Evolutionary conservation across 2,797 vertebrate species (phyloP).

Genomic region (Liasis olivaceus): DNA sequence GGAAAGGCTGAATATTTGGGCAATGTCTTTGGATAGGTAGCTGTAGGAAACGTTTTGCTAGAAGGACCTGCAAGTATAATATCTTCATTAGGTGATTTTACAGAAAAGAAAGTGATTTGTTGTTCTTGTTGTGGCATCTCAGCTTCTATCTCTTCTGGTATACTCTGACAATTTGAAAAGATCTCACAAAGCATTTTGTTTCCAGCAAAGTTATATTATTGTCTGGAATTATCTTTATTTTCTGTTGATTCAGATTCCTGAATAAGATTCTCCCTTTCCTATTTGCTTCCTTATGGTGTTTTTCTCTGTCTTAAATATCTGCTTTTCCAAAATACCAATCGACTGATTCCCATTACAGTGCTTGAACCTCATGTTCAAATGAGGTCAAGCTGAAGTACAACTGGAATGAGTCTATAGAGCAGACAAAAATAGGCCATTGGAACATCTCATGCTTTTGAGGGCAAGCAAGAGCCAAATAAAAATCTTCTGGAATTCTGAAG

Average conservation of each 20-base stretch:
- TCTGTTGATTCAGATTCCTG: neutral
- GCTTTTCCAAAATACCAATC: neutral
- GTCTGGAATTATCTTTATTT: neutral
- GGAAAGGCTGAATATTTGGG: too few species aligned
- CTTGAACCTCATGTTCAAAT: slow-evolving; percentile 51
- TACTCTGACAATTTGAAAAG: neutral
- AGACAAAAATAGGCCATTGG: slow-evolving; percentile 56
- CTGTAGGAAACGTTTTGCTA: too few species aligned
- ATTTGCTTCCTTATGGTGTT: neutral
- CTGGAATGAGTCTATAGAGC: slow-evolving; percentile 40
- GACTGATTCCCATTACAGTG: neutral
- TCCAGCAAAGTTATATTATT: neutral
- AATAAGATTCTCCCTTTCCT: neutral
- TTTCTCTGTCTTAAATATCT: neutral
- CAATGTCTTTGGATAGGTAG: too few species aligned
- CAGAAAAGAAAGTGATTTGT: slow-evolving; percentile 13
- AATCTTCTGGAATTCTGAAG: slow-evolving; percentile 26
- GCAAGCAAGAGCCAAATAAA: neutral
- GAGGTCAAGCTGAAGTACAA: slow-evolving; percentile 45
- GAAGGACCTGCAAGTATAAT: too few species aligned
- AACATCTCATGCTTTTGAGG: slow-evolving; percentile 33
- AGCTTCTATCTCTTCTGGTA: neutral
- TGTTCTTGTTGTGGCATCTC: neutral
- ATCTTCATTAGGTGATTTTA: neutral
- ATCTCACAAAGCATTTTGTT: slow-evolving; percentile 3